Percentiles rank a stretch among this genome's conserved stretches.
Conservation (phyloP, 2,797 vertebrate species). For the Pangasius larnaudii region DNA sequence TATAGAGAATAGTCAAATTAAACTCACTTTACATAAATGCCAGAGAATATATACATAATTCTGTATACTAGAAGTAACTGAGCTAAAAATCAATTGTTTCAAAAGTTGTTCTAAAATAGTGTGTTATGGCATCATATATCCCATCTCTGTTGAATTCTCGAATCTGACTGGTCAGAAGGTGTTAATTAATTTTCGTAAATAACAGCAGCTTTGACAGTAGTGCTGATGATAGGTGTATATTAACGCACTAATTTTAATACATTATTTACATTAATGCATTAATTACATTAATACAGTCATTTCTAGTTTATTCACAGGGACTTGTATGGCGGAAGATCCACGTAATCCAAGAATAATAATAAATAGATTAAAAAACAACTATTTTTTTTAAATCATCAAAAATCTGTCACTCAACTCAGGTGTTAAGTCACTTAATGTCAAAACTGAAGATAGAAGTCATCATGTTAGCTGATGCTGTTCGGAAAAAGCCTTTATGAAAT, state of each 20-base stretch:
- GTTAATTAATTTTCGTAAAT: not conserved
- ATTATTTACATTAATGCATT: not conserved
- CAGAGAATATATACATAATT: not conserved
- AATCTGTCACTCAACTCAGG: not conserved
- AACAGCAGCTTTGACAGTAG: not conserved
- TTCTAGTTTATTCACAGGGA: not conserved
- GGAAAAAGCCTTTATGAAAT: not conserved
- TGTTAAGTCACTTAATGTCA: not conserved
- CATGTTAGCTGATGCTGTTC: not conserved
- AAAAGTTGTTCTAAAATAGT: not conserved
- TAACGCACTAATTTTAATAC: not conserved
- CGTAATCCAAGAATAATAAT: not conserved
- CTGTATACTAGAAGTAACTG: not conserved
- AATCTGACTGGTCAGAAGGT: not conserved
- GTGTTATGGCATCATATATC: not conserved
- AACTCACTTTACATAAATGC: not conserved
- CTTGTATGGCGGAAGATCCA: not conserved
- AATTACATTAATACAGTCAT: not conserved
- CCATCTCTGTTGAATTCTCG: not conserved
- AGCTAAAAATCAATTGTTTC: not conserved
- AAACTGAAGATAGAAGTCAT: not conserved
- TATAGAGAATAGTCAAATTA: not conserved
- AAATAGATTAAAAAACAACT: not conserved
- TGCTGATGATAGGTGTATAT: not conserved
- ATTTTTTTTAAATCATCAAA: not conserved